Evolutionary conservation across 2,797 vertebrate species (phyloP).

Genomic region (Enteromius argenteus): DNA sequence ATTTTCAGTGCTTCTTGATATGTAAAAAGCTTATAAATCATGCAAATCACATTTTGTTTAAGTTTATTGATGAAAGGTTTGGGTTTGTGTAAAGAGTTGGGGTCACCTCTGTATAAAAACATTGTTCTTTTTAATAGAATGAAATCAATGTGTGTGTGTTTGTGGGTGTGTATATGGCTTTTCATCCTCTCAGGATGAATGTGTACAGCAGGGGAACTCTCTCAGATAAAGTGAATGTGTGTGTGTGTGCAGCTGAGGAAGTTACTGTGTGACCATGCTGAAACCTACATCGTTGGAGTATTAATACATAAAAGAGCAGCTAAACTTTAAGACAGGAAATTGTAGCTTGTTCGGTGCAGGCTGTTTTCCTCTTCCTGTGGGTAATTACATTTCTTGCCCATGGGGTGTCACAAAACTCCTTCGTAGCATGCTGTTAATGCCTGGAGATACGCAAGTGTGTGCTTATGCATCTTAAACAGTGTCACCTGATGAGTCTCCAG

Average conservation of each 20-base stretch:
- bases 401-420: constrained; percentile 63
- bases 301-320: constrained; percentile 52
- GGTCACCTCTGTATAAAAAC: neutral
- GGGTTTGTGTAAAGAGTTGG: constrained; percentile 1
- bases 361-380: constrained; percentile 57
- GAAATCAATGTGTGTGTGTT: constrained; percentile 3
- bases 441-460: constrained; percentile 34
- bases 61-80: neutral
- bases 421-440: constrained; percentile 48
- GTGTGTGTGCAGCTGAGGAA: constrained; percentile 16
- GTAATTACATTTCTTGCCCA: constrained; percentile 67
- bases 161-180: constrained; percentile 10
- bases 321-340: constrained; percentile 61
- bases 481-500: constrained; percentile 49
- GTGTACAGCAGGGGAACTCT: neutral
- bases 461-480: constrained; percentile 26
- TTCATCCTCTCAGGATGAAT: constrained; percentile 4
- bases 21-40: neutral
- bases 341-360: constrained; percentile 45
- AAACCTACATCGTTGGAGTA: constrained; percentile 12
- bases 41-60: neutral
- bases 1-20: neutral
- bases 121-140: neutral
- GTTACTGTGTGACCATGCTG: constrained; percentile 7
- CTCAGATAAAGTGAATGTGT: constrained; percentile 7